Evolutionary conservation across 2,113 vertebrate genomes (phyloP), one percentile per base, ranked within the genome.

Genomic region (Bufo bufo): DNA sequence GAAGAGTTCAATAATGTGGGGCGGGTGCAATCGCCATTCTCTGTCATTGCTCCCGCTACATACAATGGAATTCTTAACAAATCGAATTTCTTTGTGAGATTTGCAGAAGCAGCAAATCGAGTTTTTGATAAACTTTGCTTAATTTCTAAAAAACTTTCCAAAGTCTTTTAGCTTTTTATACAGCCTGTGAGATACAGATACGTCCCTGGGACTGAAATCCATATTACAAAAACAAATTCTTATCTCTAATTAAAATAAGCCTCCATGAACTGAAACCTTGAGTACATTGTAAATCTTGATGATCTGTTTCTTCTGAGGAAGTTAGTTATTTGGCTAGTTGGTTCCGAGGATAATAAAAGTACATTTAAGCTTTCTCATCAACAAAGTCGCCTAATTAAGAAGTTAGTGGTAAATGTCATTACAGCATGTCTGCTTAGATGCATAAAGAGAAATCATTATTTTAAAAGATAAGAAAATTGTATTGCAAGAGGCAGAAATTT

Each of bases 341-440:
- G 45, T 14, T 77, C 12, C 43, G 13, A 49, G 45, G 59, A 61
- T 19, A 45, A 77, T 54, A 47, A 54, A 77, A 63, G 14, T 77
- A 14, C 77, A 63, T 77, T n/a, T 13, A 45, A 49, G 7, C 49
- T 66, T 85, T 63, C 58, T 33, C 33, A 61, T 86, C 65, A 19
- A 63, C 16, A 45, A 56, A 78, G 74, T 50, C n/a, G 66, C 74
- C 58, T 86, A 17, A 65, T 86, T 86, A 78, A 78, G 66, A 23
- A 77, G 13, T 65, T 13, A 5, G 19, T 86, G 74, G 85, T 45
- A 78, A 16, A 56, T 65, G 19, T 66, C 16, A 19, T 78, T 71
- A 84, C 33, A 33, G 33, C 33, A 33, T 54, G 6, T 16, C 50
- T 8, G 69, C 3, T 71, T 17, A 4, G 23, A 71, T 71, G 69